Evolutionary conservation across 2,797 vertebrate genomes (phyloP).

Genomic region (Cryptoprocta ferox): DNA sequence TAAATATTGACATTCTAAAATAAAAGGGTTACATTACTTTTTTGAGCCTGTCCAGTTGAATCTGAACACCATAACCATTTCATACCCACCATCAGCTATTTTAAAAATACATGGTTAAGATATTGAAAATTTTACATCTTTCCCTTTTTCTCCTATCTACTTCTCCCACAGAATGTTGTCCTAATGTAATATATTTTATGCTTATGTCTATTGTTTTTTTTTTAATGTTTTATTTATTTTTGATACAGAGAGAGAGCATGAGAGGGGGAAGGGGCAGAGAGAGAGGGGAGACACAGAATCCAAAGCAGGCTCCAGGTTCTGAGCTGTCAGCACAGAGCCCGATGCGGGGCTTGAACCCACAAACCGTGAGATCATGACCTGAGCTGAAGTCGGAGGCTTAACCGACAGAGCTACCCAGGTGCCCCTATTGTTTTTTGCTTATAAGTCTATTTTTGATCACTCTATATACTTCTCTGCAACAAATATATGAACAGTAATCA

Average conservation of each 20-base stretch:
- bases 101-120: conserved; percentile 37
- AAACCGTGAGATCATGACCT: too few species aligned
- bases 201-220: neutral
- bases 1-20: conserved; percentile 39
- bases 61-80: conserved; percentile 3
- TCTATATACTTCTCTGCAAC: neutral
- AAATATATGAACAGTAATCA: neutral
- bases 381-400: too few species aligned
- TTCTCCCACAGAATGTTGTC: conserved; percentile 13
- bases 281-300: too few species aligned
- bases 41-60: neutral
- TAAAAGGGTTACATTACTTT: neutral
- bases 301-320: too few species aligned
- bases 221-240: too few species aligned
- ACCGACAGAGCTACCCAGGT: too few species aligned
- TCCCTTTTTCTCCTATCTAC: conserved; percentile 11
- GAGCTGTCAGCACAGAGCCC: too few species aligned
- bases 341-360: too few species aligned
- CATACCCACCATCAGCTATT: neutral
- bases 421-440: neutral
- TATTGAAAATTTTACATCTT: neutral
- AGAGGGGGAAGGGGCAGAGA: too few species aligned
- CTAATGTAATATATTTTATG: conserved; percentile 28
- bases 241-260: too few species aligned
- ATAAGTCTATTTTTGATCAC: neutral